These are phyloP conservation scores for Dichetophora obliterata DNA, from an alignment of 2,888 invertebrate genomes.

Conservation along the genomic window DNA sequence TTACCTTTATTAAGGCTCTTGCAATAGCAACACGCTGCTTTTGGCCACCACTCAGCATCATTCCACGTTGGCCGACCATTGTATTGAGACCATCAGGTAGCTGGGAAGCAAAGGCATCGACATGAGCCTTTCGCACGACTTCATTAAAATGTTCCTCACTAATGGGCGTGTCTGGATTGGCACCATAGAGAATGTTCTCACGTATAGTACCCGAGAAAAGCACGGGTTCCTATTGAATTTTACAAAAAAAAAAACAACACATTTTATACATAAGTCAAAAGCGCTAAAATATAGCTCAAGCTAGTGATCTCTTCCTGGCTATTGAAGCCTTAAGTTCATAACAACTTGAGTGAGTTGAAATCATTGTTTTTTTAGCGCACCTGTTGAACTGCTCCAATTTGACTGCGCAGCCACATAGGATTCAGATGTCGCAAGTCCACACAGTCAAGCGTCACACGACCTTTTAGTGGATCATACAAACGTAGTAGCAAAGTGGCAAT, in stretches of 20 bases:
- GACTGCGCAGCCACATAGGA: slow-evolving; percentile 85
- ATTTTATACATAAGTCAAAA: too few relatives aligned
- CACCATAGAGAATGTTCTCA: slow-evolving; percentile 93
- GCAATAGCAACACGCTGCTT: slow-evolving; percentile 95
- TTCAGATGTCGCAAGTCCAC: slow-evolving; percentile 81
- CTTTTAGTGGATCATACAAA: slow-evolving; percentile 85
- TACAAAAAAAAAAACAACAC: too few relatives aligned
- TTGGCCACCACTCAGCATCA: slow-evolving; percentile 93
- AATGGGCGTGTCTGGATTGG: slow-evolving; percentile 71
- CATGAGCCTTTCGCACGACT: slow-evolving; percentile 87
- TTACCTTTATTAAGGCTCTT: slow-evolving; percentile 88
- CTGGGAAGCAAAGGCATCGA: slow-evolving; percentile 81
- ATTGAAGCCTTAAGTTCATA: too few relatives aligned
- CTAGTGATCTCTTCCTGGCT: too few relatives aligned
- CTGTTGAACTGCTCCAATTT: slow-evolving; percentile 92
- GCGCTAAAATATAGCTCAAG: too few relatives aligned
- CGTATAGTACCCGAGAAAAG: slow-evolving; percentile 91
- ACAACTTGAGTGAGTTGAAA: too few relatives aligned
- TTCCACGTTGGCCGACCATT: slow-evolving; percentile 89
- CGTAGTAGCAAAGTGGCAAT: slow-evolving; percentile 85
- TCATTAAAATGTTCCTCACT: slow-evolving; percentile 72
- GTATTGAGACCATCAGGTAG: slow-evolving; percentile 83
- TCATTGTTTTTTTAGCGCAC: slow-evolving; percentile 46
- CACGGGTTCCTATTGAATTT: slow-evolving; percentile 78
- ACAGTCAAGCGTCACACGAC: slow-evolving; percentile 82